These are phyloP conservation scores for Anagrus nilaparvatae DNA, from an alignment of 1,140 invertebrate genomes.

Conservation along the genomic window DNA sequence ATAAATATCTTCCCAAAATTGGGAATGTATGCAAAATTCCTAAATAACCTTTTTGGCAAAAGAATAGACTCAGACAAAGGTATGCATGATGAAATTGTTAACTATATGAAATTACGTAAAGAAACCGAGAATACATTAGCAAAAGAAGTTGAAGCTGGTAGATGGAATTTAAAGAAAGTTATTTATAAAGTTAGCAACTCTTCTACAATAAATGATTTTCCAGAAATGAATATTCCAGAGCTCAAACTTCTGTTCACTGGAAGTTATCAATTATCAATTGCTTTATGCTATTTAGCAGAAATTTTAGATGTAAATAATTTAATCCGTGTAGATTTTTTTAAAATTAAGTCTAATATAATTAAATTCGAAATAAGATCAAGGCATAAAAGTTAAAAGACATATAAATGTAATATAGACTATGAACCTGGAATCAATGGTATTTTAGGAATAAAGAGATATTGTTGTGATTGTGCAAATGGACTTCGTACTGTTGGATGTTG, in stretches of 20 bases:
- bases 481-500: constrained; percentile 10
- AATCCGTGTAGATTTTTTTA: background rate
- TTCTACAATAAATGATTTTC: background rate
- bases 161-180: constrained; percentile 12
- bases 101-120: background rate
- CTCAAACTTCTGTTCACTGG: constrained; percentile 5
- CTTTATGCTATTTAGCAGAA: constrained; percentile 2
- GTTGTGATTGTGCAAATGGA: constrained; percentile 14
- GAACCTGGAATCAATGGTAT: constrained; percentile 6
- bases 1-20: too few species aligned
- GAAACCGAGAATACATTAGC: constrained; percentile 18
- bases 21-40: constrained; percentile 13
- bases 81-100: constrained; percentile 14
- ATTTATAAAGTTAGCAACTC: constrained; percentile 12
- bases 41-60: constrained; percentile 17
- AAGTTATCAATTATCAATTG: constrained; percentile 2
- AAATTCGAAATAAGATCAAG: constrained; percentile 16
- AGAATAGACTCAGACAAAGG: constrained; percentile 15
- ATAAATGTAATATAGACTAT: constrained; percentile 16
- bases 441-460: constrained; percentile 11
- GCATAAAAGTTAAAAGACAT: constrained; percentile 12
- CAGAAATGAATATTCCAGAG: background rate
- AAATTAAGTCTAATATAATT: constrained; percentile 8
- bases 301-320: constrained; percentile 1
- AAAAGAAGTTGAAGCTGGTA: constrained; percentile 14